Conservation (phyloP, 1,140 invertebrate species). For the Pseudomyrmex flavicornis region DNA sequence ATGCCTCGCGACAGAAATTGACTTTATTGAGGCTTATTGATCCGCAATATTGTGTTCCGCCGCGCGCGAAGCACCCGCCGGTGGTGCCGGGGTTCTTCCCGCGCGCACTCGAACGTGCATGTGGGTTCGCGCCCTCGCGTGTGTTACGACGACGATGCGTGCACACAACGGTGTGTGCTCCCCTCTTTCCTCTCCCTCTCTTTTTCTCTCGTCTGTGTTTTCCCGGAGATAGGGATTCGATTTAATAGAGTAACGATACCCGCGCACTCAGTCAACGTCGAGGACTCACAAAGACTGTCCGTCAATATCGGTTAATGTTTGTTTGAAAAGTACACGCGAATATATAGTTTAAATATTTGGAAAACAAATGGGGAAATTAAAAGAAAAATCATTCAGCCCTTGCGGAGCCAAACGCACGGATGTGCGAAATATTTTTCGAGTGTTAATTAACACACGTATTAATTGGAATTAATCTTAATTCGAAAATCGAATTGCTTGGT, state of each 20-base stretch:
- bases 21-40: constrained; percentile 86
- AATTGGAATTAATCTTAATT: no score
- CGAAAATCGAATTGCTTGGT: no score
- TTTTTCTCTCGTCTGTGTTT: constrained; percentile 8
- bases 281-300: background rate
- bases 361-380: no score
- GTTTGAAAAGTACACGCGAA: background rate
- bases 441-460: no score
- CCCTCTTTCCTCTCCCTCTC: background rate
- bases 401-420: no score
- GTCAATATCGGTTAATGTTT: constrained; percentile 30
- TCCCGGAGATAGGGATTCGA: constrained; percentile 33
- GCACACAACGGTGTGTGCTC: background rate
- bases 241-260: constrained; percentile 40
- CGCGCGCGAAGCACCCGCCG: constrained; percentile 48
- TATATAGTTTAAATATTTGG: no score
- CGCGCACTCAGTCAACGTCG: constrained; percentile 17
- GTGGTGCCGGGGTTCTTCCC: constrained; percentile 20
- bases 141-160: background rate
- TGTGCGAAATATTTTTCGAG: no score
- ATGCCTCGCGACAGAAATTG: constrained; percentile 85
- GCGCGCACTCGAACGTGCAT: constrained; percentile 10
- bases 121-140: constrained; percentile 22
- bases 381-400: no score
- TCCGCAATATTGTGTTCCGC: constrained; percentile 84